A percentile compares a stretch with the other conserved stretches of the same genome.
Evolutionary conservation across 1,140 invertebrate genomes (phyloP).

Genomic region (Paraescarpia echinospica): DNA sequence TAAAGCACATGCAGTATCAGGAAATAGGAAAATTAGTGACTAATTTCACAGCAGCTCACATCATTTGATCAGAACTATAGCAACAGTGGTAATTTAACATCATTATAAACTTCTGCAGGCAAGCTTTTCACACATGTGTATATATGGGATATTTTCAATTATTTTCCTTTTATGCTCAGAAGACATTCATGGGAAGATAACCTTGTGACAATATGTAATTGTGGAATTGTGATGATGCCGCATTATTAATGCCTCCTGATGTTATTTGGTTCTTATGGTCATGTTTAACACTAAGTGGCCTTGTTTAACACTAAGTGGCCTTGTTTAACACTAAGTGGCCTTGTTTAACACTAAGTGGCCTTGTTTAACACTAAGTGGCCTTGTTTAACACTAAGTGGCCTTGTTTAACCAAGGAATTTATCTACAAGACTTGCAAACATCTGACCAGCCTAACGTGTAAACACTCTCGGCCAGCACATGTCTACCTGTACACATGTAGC

Average conservation of each 20-base stretch:
- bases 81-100: neutral
- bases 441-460: neutral
- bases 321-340: no score
- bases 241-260: no score
- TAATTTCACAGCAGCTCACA: neutral
- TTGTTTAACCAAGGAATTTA: neutral
- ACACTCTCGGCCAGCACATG: neutral
- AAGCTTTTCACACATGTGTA: no score
- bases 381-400: no score
- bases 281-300: no score
- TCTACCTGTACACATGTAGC: neutral
- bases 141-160: neutral
- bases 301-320: no score
- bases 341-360: no score
- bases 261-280: no score
- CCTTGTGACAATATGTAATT: no score
- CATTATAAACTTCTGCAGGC: neutral
- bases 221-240: no score
- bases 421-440: neutral
- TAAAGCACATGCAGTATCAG: neutral
- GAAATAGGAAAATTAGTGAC: neutral
- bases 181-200: no score
- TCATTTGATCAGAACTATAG: neutral
- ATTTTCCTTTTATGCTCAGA: neutral
- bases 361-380: no score